Evolutionary conservation across 2,888 invertebrate species (phyloP).

Genomic region (Carcina quercana): DNA sequence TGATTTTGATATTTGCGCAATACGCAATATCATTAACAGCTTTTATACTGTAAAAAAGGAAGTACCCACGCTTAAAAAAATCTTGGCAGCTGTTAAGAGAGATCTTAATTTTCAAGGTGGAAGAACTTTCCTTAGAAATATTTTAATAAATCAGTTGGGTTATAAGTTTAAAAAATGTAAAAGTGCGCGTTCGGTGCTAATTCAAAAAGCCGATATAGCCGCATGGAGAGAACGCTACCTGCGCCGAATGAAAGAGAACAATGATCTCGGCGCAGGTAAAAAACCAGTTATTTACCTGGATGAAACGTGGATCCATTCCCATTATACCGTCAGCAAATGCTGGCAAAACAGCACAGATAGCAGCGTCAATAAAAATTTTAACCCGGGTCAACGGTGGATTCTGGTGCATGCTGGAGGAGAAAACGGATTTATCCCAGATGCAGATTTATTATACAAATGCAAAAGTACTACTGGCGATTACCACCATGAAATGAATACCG

Average conservation of each 20-base stretch:
- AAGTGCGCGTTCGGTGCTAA: conserved; percentile 8
- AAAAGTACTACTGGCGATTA: not conserved
- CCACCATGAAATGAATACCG: not conserved
- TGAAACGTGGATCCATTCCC: conserved; percentile 12
- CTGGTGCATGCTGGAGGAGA: not conserved
- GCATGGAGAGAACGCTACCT: conserved; percentile 23
- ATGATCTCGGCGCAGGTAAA: conserved; percentile 18
- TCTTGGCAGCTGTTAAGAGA: conserved; percentile 13
- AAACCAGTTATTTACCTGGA: conserved; percentile 18
- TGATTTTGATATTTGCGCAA: conserved; percentile 15
- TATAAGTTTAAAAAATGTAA: conserved; percentile 14
- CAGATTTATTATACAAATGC: not conserved
- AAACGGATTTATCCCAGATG: not conserved
- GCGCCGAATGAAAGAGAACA: conserved; percentile 18
- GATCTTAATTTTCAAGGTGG: conserved; percentile 18
- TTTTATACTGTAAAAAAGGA: conserved; percentile 17
- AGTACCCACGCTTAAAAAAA: conserved; percentile 19
- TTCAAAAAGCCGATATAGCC: conserved; percentile 21
- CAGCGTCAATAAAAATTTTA: not conserved
- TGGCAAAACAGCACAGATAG: not conserved
- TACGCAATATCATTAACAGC: conserved; percentile 14
- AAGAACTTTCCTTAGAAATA: conserved; percentile 10
- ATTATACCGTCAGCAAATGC: conserved; percentile 9
- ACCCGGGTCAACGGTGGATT: not conserved
- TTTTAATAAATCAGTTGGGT: conserved; percentile 13